A percentile compares a stretch with the other conserved stretches of the same genome.
Evolutionary conservation across 2,888 invertebrate species (phyloP).

Genomic region (Xanthostigma xanthostigma): DNA sequence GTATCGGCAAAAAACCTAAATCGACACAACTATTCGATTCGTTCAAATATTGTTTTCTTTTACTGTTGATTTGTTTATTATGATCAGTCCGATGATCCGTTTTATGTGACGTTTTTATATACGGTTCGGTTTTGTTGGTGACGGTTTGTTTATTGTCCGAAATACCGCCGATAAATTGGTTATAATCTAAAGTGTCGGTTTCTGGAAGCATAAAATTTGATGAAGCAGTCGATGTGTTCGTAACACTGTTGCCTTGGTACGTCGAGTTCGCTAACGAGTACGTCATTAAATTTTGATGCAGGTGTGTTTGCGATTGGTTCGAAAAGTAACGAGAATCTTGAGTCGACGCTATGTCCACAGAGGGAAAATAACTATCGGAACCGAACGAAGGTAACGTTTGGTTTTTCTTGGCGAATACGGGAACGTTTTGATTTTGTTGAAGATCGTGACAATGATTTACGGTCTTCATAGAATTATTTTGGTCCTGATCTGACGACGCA

Average conservation of each 20-base stretch:
- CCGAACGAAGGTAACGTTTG: background rate
- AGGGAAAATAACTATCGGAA: background rate
- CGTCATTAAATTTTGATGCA: too few relatives aligned
- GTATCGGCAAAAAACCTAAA: conserved; percentile 25
- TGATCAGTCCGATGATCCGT: background rate
- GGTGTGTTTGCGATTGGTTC: too few relatives aligned
- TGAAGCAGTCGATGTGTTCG: too few relatives aligned
- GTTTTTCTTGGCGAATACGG: background rate
- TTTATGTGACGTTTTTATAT: too few relatives aligned
- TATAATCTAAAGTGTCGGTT: background rate
- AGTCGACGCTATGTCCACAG: too few relatives aligned
- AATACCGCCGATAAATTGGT: conserved; percentile 7
- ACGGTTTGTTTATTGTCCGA: conserved; percentile 1
- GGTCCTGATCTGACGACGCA: conserved; percentile 4
- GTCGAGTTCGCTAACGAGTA: too few relatives aligned
- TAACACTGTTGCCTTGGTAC: too few relatives aligned
- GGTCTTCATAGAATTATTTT: background rate
- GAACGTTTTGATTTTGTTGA: background rate
- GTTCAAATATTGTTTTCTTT: background rate
- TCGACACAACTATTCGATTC: conserved; percentile 16
- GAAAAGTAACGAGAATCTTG: too few relatives aligned
- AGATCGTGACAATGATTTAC: background rate
- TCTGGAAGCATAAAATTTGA: too few relatives aligned
- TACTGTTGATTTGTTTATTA: background rate
- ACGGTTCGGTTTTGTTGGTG: background rate